These are phyloP conservation scores for Rhodinocichla rosea DNA, from an alignment of 2,113 vertebrate genomes.

Conservation along the genomic window DNA sequence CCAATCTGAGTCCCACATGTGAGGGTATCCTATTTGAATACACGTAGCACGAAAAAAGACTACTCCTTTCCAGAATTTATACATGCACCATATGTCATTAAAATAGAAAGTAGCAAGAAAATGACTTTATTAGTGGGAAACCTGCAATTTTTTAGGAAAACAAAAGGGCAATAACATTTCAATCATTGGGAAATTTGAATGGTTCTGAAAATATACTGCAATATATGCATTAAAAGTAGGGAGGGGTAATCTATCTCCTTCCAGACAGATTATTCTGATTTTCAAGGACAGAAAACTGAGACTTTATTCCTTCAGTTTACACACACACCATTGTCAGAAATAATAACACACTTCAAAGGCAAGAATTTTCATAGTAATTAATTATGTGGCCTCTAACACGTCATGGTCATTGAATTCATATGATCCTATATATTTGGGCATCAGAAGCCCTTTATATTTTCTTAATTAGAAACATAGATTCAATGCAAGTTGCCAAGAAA, in stretches of 20 bases:
- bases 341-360: background rate
- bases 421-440: background rate
- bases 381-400: background rate
- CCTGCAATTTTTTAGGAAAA: background rate
- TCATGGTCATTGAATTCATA: background rate
- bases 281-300: background rate
- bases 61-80: background rate
- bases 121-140: background rate
- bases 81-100: background rate
- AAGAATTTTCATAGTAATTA: background rate
- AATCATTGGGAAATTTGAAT: background rate
- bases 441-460: conserved; percentile 10
- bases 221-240: background rate
- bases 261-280: background rate
- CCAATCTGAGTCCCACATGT: background rate
- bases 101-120: background rate
- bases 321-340: background rate
- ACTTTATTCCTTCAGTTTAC: background rate
- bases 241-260: background rate
- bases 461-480: conserved; percentile 40
- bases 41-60: background rate
- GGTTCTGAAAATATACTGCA: background rate
- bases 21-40: background rate
- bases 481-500: conserved; percentile 15
- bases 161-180: background rate